Conservation (phyloP, 2,113 vertebrate species). For the Raja brachyura region DNA sequence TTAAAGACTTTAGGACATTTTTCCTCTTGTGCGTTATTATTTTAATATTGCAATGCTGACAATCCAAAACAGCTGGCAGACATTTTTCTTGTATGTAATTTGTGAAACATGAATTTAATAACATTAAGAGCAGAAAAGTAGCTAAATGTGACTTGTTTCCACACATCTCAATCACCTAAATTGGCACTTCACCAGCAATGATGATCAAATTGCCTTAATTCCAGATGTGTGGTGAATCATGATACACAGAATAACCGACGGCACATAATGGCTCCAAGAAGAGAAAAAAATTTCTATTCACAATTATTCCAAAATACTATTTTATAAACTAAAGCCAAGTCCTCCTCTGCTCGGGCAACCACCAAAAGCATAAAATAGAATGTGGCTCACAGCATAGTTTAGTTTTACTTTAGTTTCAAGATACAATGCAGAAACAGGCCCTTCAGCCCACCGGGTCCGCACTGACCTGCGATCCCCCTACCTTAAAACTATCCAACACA, state of each 20-base stretch:
- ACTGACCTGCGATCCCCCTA: too few relatives aligned
- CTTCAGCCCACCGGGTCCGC: too few relatives aligned
- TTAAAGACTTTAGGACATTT: neutral
- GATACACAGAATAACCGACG: neutral
- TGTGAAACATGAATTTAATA: constrained; percentile 23
- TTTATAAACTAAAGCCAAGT: neutral
- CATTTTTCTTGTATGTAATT: constrained; percentile 24
- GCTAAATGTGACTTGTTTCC: constrained; percentile 21
- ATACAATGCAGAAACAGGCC: too few relatives aligned
- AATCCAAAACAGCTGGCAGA: neutral
- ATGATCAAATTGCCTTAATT: constrained; percentile 20
- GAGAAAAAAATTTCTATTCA: neutral
- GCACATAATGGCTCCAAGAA: too few relatives aligned
- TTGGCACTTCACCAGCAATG: constrained; percentile 17
- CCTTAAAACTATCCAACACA: too few relatives aligned
- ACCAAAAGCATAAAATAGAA: neutral
- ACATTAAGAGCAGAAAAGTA: neutral
- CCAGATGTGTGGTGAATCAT: neutral
- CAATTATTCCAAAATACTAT: neutral
- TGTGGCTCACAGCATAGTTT: too few relatives aligned
- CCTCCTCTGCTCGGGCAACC: neutral
- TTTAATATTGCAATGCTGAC: neutral
- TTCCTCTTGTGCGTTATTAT: neutral
- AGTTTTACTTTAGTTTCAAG: too few relatives aligned
- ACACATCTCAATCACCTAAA: constrained; percentile 35